Conservation (phyloP, 2,797 vertebrate species). For the Nyctibius grandis region DNA sequence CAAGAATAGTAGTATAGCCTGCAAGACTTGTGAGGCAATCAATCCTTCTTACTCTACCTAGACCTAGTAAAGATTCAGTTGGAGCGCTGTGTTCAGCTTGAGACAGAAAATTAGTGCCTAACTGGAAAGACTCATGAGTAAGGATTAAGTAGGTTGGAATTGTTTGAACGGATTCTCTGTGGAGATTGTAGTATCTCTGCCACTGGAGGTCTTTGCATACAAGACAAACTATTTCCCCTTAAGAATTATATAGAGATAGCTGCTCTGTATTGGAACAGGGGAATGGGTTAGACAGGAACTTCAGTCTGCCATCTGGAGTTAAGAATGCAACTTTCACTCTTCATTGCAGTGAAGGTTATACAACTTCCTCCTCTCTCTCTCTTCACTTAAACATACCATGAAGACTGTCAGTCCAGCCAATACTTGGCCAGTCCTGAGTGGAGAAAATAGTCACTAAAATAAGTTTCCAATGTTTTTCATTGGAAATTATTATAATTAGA, state of each 20-base stretch:
- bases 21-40: neutral
- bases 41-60: neutral
- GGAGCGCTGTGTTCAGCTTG: neutral
- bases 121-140: neutral
- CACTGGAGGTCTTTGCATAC: neutral
- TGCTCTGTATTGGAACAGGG: neutral
- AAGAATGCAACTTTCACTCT: neutral
- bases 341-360: neutral
- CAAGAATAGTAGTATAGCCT: neutral
- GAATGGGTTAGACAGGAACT: neutral
- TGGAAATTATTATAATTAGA: neutral
- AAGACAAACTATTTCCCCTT: neutral
- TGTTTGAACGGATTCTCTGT: neutral
- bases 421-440: neutral
- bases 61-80: neutral
- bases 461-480: neutral
- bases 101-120: neutral
- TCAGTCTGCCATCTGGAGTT: neutral
- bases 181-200: neutral
- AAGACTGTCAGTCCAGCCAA: neutral
- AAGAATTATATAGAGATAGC: neutral
- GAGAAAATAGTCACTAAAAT: neutral
- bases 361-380: neutral
- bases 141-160: neutral
- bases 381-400: neutral